A percentile compares a stretch with the other conserved stretches of the same genome.
Evolutionary conservation across 1,140 invertebrate genomes (phyloP).

Genomic region (Belonocnema kinseyi): DNA sequence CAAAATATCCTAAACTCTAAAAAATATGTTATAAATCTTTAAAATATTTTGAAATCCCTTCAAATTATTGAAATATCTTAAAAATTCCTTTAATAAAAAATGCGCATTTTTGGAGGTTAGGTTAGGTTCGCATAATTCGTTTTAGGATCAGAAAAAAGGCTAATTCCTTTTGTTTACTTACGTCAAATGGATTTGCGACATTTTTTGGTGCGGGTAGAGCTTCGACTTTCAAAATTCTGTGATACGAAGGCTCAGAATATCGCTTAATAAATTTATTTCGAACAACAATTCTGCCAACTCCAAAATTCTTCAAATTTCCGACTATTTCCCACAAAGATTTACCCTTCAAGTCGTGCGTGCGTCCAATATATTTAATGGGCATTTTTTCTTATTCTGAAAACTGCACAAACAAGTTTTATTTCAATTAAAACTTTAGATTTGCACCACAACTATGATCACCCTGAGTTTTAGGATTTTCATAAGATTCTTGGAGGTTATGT

Average conservation of each 20-base stretch:
- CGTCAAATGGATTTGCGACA: constrained; percentile 1
- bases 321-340: constrained; percentile 91
- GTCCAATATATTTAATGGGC: constrained; percentile 84
- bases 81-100: too few species aligned
- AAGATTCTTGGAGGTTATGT: too few species aligned
- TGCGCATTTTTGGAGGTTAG: too few species aligned
- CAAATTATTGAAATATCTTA: too few species aligned
- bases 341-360: constrained; percentile 83
- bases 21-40: too few species aligned
- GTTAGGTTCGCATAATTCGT: too few species aligned
- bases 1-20: too few species aligned
- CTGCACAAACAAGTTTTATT: too few species aligned
- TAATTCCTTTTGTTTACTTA: constrained; percentile 31
- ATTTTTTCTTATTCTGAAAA: constrained; percentile 49
- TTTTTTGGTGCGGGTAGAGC: constrained; percentile 76
- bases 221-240: constrained; percentile 87
- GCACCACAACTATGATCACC: too few species aligned
- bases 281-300: constrained; percentile 84
- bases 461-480: too few species aligned
- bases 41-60: too few species aligned
- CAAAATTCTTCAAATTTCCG: constrained; percentile 87
- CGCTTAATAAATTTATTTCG: constrained; percentile 80
- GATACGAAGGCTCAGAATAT: constrained; percentile 86
- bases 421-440: too few species aligned
- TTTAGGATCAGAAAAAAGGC: not conserved